Evolutionary conservation across 1,140 invertebrate genomes (phyloP), one percentile per base, ranked within the genome.

Genomic region (Homarus americanus): DNA sequence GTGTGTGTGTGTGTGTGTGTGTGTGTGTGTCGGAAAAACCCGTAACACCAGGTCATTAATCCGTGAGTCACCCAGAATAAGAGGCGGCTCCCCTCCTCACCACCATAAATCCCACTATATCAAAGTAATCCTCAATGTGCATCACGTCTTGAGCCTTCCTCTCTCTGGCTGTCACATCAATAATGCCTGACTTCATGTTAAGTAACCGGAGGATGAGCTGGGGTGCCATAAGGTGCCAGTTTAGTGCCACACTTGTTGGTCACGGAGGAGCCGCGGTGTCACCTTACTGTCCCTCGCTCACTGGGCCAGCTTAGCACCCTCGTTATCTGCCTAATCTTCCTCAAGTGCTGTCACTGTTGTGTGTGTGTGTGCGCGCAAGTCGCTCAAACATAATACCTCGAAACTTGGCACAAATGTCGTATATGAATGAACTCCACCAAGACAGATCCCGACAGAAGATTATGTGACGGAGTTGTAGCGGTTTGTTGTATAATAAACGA

Each of bases 201-300:
- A 40, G 76, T 79, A 79, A 79, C 76, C 76, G 40, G 76, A 79
- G 76, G 76, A 79, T 79, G 44, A 79, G 76, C 83, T n/a, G 49
- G 40, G 72, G 44, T 85, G 83, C 69, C 83, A 85, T 44, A 66
- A 75, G 83, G 83, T 73, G 83, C 41, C 69, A 75, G 83, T 75
- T 40, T 84, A 72, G 69, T 72, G 40, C 63, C 82, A 40, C 82
- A 84, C 34, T 72, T 66, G 69, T 40, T 73, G 41, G 80, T 82
- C n/a, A 36, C 80, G 32, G 32, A 82, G 80, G 32, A 40, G n/a
- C 40, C 40, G 24, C 32, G 38, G 66, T 44, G 83, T 75, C 83
- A 44, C 20, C n/a, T 85, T 75, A 58, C 79, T 28, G 28, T 20
- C 20, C 34, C 79, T 58, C 38, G 63, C 32, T 28, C 73, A 41